These are phyloP conservation scores for Empidonax alnorum DNA, from an alignment of 2,113 vertebrate species.

Conservation along the genomic window DNA sequence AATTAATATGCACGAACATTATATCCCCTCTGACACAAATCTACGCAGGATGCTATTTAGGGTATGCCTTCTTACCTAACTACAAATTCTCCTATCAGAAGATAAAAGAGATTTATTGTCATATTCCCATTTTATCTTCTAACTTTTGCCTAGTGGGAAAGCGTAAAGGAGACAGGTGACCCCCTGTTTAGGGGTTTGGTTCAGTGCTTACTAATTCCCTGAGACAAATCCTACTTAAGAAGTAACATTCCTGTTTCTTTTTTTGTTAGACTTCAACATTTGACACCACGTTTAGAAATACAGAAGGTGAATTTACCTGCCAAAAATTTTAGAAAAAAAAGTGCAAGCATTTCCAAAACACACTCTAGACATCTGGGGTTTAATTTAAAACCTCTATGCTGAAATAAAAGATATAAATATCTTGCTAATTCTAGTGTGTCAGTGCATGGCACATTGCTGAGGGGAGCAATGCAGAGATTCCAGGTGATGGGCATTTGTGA, in stretches of 20 bases:
- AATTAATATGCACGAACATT: neutral
- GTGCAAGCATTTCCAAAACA: neutral
- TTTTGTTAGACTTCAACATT: neutral
- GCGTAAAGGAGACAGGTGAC: neutral
- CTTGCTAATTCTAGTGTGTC: neutral
- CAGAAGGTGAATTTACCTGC: neutral
- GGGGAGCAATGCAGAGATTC: neutral
- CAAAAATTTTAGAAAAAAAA: neutral
- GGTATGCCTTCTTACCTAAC: neutral
- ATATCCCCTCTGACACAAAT: neutral
- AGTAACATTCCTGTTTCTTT: neutral
- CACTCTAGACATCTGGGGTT: neutral
- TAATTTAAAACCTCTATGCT: neutral
- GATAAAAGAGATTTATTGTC: neutral
- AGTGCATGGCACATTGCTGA: neutral
- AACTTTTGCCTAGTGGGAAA: neutral
- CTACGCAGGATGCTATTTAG: neutral
- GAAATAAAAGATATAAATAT: neutral
- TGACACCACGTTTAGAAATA: neutral
- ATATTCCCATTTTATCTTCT: neutral
- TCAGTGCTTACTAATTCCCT: neutral
- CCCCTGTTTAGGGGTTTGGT: neutral
- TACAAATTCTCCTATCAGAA: neutral
- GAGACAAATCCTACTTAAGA: neutral
- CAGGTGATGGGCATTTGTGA: neutral